These are phyloP conservation scores for Periparus ater DNA, from an alignment of 2,797 vertebrate genomes.

Conservation along the genomic window DNA sequence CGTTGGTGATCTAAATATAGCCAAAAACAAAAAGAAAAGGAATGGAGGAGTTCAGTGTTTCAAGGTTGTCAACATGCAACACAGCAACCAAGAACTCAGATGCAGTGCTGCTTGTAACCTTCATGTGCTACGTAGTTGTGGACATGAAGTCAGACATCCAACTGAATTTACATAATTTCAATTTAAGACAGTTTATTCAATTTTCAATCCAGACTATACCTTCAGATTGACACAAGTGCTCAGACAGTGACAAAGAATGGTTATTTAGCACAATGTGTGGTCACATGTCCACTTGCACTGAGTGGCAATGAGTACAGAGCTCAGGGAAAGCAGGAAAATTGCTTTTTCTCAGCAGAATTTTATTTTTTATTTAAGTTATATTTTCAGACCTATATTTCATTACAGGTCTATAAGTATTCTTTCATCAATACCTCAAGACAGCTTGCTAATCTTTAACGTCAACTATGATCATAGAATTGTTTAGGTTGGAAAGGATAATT, in stretches of 20 bases:
- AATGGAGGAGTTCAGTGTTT: not conserved
- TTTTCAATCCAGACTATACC: not conserved
- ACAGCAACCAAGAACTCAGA: not conserved
- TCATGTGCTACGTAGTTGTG: not conserved
- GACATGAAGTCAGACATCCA: not conserved
- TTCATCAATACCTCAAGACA: not conserved
- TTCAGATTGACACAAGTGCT: not conserved
- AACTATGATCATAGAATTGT: not conserved
- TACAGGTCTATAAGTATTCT: not conserved
- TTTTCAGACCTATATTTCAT: not conserved
- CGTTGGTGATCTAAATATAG: conserved; percentile 82
- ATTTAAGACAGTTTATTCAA: not conserved
- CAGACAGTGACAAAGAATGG: not conserved
- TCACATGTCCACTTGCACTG: not conserved
- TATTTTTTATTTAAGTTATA: not conserved
- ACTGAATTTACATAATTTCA: not conserved
- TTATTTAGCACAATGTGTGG: not conserved
- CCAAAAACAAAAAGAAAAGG: not conserved
- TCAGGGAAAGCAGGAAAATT: not conserved
- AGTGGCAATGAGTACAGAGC: not conserved
- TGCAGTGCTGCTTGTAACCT: not conserved
- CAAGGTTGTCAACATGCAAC: not conserved
- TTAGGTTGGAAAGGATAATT: not conserved
- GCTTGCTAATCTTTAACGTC: not conserved
- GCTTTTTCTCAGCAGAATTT: not conserved